Evolutionary conservation across 2,888 invertebrate species (phyloP).

Genomic region (Alitta virens): DNA sequence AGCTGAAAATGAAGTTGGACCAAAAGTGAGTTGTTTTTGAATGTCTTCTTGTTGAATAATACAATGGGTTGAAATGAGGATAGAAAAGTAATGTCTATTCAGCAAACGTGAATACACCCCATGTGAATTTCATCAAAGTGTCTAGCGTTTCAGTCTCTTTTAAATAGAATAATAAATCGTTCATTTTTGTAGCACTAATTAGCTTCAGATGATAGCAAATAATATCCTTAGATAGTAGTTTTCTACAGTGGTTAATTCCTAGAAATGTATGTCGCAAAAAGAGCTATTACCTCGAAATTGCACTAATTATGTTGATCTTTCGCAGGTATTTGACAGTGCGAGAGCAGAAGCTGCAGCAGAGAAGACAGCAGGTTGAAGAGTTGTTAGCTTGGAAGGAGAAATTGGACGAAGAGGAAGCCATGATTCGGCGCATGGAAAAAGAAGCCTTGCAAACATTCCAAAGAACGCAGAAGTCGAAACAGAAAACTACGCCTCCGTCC

Average conservation of each 20-base stretch:
- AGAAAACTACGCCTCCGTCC: neutral
- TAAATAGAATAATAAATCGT: too few species aligned
- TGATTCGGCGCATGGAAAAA: conserved; percentile 49
- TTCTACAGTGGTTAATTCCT: too few species aligned
- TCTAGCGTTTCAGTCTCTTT: too few species aligned
- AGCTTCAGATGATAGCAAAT: neutral
- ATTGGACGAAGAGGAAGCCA: conserved; percentile 53
- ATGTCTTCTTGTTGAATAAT: too few species aligned
- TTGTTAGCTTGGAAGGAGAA: conserved; percentile 53
- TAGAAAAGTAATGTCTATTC: too few species aligned
- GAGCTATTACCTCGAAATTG: too few species aligned
- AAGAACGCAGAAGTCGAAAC: neutral
- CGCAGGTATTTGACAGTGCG: conserved; percentile 52
- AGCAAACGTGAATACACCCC: too few species aligned
- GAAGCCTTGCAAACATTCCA: conserved; percentile 33
- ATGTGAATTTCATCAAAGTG: too few species aligned
- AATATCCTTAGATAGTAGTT: neutral
- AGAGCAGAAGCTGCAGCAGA: conserved; percentile 49
- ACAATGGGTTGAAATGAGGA: too few species aligned
- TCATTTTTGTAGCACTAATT: too few species aligned
- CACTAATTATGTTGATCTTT: neutral
- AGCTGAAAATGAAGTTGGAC: conserved; percentile 43
- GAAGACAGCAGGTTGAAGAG: conserved; percentile 53
- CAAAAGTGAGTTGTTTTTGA: conserved; percentile 42
- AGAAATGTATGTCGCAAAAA: too few species aligned